A percentile compares a stretch with the other conserved stretches of the same genome.
Conservation (phyloP, 2,797 vertebrate genomes). For the Intellagama lesueurii region DNA sequence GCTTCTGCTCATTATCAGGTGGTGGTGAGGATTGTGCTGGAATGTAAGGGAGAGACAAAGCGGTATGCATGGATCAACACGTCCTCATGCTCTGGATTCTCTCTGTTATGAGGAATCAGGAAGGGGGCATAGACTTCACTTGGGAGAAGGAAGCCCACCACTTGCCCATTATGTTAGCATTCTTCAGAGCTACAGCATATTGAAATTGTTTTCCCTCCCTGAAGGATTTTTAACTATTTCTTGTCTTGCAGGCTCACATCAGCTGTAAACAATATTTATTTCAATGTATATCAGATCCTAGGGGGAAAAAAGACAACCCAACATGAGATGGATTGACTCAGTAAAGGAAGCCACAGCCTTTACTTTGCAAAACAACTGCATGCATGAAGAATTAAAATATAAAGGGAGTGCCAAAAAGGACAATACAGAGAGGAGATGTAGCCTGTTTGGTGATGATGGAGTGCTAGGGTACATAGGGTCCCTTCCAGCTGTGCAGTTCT, state of each 20-base stretch:
- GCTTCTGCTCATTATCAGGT: constrained; percentile 39
- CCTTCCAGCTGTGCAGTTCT: no score
- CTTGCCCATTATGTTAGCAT: not conserved
- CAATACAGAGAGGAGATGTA: no score
- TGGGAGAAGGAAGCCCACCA: not conserved
- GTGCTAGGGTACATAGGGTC: no score
- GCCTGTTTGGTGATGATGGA: no score
- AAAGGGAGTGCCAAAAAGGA: no score
- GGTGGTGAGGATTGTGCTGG: not conserved
- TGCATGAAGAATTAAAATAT: no score
- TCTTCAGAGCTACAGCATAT: not conserved
- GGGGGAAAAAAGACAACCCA: no score
- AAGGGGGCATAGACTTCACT: not conserved
- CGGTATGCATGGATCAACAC: not conserved
- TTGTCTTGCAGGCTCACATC: not conserved
- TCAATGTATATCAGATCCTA: not conserved
- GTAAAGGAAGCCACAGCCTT: no score
- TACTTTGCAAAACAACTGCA: no score
- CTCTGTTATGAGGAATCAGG: not conserved
- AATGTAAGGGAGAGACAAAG: not conserved
- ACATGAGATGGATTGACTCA: no score
- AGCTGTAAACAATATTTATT: not conserved
- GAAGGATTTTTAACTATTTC: not conserved
- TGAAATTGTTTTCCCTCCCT: not conserved
- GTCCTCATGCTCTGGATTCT: constrained; percentile 10